A percentile compares a stretch with the other conserved stretches of the same genome.
Conservation (phyloP, 2,797 vertebrate species). For the Cygnus olor region DNA sequence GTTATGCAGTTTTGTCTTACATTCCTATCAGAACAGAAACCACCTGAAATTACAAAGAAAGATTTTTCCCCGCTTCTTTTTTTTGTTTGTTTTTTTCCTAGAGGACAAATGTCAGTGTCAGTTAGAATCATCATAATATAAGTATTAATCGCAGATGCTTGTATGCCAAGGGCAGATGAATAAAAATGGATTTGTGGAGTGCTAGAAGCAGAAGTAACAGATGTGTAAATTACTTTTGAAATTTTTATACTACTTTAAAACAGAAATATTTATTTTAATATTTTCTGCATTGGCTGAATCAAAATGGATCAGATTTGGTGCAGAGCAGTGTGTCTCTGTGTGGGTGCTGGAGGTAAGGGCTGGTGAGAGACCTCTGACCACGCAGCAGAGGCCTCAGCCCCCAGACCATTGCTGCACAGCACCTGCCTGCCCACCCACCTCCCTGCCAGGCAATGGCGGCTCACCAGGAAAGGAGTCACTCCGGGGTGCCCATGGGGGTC, state of each 20-base stretch:
- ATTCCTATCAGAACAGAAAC: neutral
- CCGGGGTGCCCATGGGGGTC: neutral
- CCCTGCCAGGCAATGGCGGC: accelerated
- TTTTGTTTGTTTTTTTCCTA: neutral
- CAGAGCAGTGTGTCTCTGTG: neutral
- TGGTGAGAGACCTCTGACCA: neutral
- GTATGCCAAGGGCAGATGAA: neutral
- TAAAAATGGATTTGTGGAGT: neutral
- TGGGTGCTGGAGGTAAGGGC: neutral
- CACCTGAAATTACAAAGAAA: neutral
- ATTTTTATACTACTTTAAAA: neutral
- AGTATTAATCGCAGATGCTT: neutral
- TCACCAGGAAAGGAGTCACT: neutral
- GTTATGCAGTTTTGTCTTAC: neutral
- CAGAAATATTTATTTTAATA: neutral
- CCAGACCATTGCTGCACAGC: neutral
- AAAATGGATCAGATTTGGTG: neutral
- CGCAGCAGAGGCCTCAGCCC: neutral
- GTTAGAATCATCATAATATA: neutral
- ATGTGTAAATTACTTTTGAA: neutral
- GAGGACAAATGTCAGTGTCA: neutral
- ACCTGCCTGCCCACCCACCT: neutral
- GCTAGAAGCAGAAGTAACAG: neutral
- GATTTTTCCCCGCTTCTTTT: neutral
- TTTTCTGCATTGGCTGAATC: neutral